These are phyloP conservation scores for Sicus ferrugineus DNA, from an alignment of 2,888 invertebrate species.

Conservation along the genomic window DNA sequence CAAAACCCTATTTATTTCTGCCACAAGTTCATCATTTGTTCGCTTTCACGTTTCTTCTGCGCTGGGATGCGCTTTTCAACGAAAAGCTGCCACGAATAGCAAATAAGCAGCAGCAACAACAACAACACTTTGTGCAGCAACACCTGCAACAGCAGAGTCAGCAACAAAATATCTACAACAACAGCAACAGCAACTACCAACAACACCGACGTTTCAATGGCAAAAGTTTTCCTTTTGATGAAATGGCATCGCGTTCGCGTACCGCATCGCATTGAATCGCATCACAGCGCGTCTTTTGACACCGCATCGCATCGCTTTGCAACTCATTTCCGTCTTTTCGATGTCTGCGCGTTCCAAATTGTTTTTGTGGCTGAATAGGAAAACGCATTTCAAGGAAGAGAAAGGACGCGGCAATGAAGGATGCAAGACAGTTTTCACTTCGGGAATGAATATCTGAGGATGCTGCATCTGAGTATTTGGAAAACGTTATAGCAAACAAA, in stretches of 20 bases:
- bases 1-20: slow-evolving; percentile 32
- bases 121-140: not conserved
- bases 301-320: not conserved
- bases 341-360: not conserved
- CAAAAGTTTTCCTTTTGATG: slow-evolving; percentile 51
- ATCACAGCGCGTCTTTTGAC: slow-evolving; percentile 2
- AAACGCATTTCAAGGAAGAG: no score
- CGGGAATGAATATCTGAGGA: not conserved
- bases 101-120: no score
- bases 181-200: slow-evolving; percentile 1
- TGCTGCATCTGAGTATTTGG: not conserved
- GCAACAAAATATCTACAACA: no score
- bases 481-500: not conserved
- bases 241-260: slow-evolving; percentile 30
- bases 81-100: not conserved
- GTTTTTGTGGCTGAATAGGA: no score
- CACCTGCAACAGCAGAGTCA: not conserved
- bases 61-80: not conserved
- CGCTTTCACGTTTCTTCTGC: slow-evolving; percentile 1
- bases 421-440: not conserved
- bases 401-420: no score
- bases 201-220: no score
- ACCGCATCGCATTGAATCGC: slow-evolving; percentile 2
- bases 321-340: not conserved
- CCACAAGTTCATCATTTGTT: slow-evolving; percentile 28